phyloP scores from a whole-genome alignment of 1,140 invertebrate genomes.

The Rhagoletis zephyria region DNA sequence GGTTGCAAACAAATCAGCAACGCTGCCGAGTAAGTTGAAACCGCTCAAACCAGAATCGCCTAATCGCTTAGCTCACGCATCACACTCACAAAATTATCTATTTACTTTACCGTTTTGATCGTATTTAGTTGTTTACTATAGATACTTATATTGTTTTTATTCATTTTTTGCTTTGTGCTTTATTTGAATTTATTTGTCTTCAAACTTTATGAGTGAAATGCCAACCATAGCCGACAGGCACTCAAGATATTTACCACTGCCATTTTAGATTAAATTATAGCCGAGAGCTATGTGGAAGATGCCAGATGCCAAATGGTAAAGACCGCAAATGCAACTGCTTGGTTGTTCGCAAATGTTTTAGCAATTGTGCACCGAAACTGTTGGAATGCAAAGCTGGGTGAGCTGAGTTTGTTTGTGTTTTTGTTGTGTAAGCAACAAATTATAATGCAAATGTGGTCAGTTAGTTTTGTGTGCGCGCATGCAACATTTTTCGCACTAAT shows the following conservation, averaged over 20 bases:
- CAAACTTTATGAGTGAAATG: constrained; percentile 1
- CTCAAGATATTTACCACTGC: constrained; percentile 31
- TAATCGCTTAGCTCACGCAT: constrained; percentile 3
- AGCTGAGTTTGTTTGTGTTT: background rate
- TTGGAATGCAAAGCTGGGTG: background rate
- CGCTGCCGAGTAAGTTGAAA: too few species aligned
- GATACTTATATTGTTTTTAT: too few species aligned
- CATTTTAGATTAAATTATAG: constrained; percentile 18
- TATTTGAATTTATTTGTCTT: background rate
- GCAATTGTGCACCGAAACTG: background rate
- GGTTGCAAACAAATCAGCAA: background rate
- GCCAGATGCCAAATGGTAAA: constrained; percentile 29
- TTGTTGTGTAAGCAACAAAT: constrained; percentile 26
- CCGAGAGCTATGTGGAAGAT: background rate
- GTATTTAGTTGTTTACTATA: too few species aligned
- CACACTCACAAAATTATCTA: background rate
- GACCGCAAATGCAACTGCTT: constrained; percentile 17
- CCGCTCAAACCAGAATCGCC: background rate
- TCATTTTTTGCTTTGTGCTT: background rate
- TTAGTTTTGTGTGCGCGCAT: constrained; percentile 24
- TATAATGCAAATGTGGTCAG: constrained; percentile 25
- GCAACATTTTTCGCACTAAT: constrained; percentile 25
- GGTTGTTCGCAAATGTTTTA: background rate
- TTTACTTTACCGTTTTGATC: background rate
- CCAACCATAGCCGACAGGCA: background rate